Percentiles rank a stretch among this genome's conserved stretches.
Conservation (phyloP, 2,888 invertebrate species). For the Urechis unicinctus region DNA sequence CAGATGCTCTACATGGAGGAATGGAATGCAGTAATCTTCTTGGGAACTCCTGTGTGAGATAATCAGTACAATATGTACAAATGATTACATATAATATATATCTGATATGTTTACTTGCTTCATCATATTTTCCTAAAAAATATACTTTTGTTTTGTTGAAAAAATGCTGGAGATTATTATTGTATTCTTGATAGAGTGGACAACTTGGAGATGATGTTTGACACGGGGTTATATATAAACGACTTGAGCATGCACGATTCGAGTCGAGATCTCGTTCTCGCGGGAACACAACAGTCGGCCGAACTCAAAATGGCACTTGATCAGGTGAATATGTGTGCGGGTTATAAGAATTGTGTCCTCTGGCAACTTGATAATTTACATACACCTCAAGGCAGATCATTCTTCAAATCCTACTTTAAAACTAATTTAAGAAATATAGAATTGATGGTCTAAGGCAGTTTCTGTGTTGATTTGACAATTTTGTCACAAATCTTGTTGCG, state of each 20-base stretch:
- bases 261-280: slow-evolving; percentile 90
- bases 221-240: slow-evolving; percentile 91
- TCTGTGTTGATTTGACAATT: too few species aligned
- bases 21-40: slow-evolving; percentile 95
- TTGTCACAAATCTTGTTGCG: background rate
- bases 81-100: background rate
- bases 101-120: too few species aligned
- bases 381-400: too few species aligned
- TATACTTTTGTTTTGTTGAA: background rate
- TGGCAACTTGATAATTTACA: too few species aligned
- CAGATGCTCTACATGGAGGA: slow-evolving; percentile 99
- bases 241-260: slow-evolving; percentile 99
- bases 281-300: slow-evolving; percentile 94
- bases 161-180: background rate
- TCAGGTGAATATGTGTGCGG: slow-evolving; percentile 43
- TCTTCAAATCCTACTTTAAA: too few species aligned
- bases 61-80: too few species aligned
- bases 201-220: slow-evolving; percentile 83
- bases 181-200: slow-evolving; percentile 62
- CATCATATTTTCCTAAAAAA: too few species aligned
- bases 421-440: too few species aligned
- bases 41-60: slow-evolving; percentile 84
- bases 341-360: background rate
- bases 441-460: too few species aligned
- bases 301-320: slow-evolving; percentile 91